Evolutionary conservation across 2,113 vertebrate genomes (phyloP), one percentile per base, ranked within the genome.

Genomic region (Bostrychus sinensis): DNA sequence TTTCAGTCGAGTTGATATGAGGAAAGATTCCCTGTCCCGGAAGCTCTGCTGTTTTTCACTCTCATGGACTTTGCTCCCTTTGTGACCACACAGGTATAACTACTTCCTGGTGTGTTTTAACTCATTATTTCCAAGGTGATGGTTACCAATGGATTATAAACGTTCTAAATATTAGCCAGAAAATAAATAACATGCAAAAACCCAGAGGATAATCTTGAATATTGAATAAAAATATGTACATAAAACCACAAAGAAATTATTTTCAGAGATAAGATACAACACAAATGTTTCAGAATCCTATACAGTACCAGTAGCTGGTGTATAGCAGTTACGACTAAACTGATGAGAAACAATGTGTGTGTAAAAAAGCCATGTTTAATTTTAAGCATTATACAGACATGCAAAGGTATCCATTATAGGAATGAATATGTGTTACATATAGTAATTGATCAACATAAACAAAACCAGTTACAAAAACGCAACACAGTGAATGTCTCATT

Each of bases 91-190:
- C 65, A 68, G 58, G 53, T 59, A 51, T 9, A 28, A 51, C 23
- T n/a, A 91, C 89, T 92, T 93, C 91, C 92, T 92, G 88, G 85
- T 89, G 46, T 12, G 30, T 12, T 67, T 75, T 68, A 90, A 88
- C 80, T 73, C 81, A 37, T 84, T 85, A 46, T 51, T 30, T 16
- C 48, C 75, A 72, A 25, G 17, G 45, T 11, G 39, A 56, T 2
- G 1, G 34, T 57, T 22, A 19, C 51, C 43, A 63, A 2, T 36
- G 7, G 50, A 12, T 28, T 5, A 19, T 3, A 22, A 4, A 3
- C 3, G n/a, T n/a, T n/a, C n/a, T n/a, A n/a, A n/a, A 11, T 41
- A 38, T 13, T n/a, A 38, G 19, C 23, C 8, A 30, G 37, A n/a
- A 25, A 37, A 19, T 14, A 22, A 9, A 45, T 17, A 20, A 4